These are phyloP conservation scores for Vultur gryphus DNA, from an alignment of 2,797 vertebrate genomes.

Conservation along the genomic window DNA sequence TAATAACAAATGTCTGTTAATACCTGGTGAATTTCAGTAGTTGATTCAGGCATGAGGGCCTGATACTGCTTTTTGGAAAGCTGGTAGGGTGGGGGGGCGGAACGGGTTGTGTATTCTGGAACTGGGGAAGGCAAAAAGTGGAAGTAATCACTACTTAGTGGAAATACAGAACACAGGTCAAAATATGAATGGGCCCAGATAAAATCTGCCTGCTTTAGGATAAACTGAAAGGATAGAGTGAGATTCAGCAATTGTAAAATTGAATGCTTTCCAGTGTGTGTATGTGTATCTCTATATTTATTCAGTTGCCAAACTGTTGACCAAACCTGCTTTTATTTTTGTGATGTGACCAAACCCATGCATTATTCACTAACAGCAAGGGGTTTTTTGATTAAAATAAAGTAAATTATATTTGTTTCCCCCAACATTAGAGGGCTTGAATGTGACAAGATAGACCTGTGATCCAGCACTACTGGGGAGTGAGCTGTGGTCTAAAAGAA, in stretches of 20 bases:
- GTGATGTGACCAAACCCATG: background rate
- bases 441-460: background rate
- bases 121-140: background rate
- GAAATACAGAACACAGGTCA: background rate
- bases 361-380: background rate
- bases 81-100: rapidly evolving
- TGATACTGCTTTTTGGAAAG: background rate
- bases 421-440: background rate
- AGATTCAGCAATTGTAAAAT: background rate
- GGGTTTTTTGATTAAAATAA: background rate
- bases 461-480: background rate
- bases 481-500: background rate
- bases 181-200: background rate
- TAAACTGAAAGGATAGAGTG: background rate
- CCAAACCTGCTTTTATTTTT: background rate
- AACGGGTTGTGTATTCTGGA: background rate
- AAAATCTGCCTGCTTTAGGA: background rate
- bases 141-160: background rate
- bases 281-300: background rate
- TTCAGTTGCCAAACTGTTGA: background rate
- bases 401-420: background rate
- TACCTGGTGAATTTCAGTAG: background rate
- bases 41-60: background rate
- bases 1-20: background rate
- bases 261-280: background rate